phyloP scores from a whole-genome alignment of 37 sponge, comb jelly and placozoan species.

The Beroe forskalii region DNA sequence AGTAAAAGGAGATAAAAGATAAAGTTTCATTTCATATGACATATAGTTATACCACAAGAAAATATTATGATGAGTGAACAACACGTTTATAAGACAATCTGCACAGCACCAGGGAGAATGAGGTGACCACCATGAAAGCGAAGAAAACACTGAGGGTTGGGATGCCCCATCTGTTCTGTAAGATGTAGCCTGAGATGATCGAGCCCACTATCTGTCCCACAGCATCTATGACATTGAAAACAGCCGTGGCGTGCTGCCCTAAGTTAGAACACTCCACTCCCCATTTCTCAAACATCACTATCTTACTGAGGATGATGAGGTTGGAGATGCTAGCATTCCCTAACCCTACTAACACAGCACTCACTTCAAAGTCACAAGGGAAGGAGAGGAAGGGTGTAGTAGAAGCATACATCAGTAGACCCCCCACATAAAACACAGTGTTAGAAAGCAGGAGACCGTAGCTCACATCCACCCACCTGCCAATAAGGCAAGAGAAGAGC shows the following conservation, averaged over 20 bases:
- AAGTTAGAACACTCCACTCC: not conserved
- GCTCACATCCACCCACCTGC: not conserved
- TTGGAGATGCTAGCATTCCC: not conserved
- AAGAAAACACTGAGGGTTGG: not conserved
- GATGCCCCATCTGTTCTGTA: not conserved
- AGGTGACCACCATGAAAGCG: not conserved
- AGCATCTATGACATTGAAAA: not conserved
- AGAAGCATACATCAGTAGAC: not conserved
- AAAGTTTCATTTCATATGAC: too few species aligned
- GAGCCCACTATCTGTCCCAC: not conserved
- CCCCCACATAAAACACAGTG: not conserved
- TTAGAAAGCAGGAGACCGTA: not conserved
- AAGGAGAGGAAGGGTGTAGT: not conserved
- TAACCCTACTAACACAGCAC: not conserved
- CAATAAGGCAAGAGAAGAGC: not conserved
- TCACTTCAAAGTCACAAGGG: not conserved
- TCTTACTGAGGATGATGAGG: not conserved
- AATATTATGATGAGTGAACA: too few species aligned
- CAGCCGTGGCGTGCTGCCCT: not conserved
- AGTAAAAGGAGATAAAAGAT: too few species aligned
- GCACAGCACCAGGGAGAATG: not conserved
- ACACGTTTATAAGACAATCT: not conserved
- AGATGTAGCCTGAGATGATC: not conserved
- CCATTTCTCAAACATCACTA: not conserved
- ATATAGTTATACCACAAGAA: too few species aligned